Conservation (phyloP, 1,140 invertebrate species). For the Rhopalosiphum padi region DNA sequence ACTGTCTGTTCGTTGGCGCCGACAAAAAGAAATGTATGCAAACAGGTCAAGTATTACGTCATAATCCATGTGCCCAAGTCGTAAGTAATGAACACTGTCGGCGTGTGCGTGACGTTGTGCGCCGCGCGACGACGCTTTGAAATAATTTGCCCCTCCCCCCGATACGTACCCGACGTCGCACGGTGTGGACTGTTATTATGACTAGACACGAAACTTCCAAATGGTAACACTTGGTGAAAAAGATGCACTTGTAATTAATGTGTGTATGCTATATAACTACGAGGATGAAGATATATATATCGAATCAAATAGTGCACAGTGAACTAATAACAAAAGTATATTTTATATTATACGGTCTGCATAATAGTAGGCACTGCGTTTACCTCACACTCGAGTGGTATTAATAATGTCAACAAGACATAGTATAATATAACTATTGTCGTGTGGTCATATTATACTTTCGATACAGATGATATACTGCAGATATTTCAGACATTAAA, state of each 20-base stretch:
- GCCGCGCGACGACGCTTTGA: background rate
- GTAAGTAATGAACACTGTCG: background rate
- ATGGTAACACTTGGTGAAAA: background rate
- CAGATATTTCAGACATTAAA: background rate
- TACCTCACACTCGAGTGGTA: background rate
- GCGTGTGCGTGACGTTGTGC: background rate
- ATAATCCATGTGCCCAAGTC: background rate
- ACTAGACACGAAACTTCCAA: background rate
- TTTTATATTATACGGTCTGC: background rate
- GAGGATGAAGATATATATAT: background rate
- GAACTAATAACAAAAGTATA: background rate
- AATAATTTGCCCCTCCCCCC: background rate
- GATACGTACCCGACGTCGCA: background rate
- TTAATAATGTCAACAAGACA: background rate
- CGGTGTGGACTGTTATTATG: background rate
- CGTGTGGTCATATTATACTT: background rate
- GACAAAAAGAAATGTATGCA: constrained; percentile 6
- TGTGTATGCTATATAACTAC: background rate
- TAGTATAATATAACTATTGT: background rate
- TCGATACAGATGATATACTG: background rate
- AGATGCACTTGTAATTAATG: background rate
- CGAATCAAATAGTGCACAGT: background rate
- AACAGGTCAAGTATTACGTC: constrained; percentile 32
- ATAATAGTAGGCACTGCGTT: too few species aligned
- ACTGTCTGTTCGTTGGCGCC: background rate